Conservation (phyloP, 2,797 vertebrate species). For the Scolopax rusticola region DNA sequence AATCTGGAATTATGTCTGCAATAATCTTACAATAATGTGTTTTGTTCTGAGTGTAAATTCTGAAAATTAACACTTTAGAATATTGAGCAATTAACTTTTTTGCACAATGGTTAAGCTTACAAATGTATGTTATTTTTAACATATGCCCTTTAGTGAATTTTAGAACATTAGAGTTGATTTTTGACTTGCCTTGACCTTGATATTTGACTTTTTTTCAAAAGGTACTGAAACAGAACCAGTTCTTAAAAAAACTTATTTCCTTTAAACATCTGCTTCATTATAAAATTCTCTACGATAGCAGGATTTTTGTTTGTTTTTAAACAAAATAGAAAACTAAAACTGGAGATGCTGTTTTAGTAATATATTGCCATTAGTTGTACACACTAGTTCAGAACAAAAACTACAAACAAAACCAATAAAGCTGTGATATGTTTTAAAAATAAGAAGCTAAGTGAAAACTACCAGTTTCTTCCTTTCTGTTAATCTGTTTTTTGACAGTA, state of each 20-base stretch:
- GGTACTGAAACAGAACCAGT: not conserved
- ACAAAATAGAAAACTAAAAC: not conserved
- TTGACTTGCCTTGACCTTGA: not conserved
- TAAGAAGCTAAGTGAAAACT: not conserved
- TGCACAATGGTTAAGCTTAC: not conserved
- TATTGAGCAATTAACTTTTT: not conserved
- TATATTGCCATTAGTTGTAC: not conserved
- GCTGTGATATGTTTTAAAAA: not conserved
- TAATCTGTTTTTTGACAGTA: not conserved
- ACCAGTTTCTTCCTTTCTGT: not conserved
- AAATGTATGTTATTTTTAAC: not conserved
- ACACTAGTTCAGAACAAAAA: not conserved
- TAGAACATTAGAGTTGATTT: not conserved
- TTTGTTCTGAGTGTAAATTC: not conserved
- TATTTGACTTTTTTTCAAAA: not conserved
- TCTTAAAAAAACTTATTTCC: not conserved
- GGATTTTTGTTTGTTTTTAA: not conserved
- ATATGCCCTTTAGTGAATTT: not conserved
- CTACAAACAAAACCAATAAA: not conserved
- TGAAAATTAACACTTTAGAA: not conserved
- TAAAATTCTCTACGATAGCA: not conserved
- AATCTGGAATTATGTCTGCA: not conserved
- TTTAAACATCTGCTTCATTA: not conserved
- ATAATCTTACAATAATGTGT: not conserved
- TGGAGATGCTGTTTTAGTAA: not conserved